phyloP scores from a whole-genome alignment of 1,140 invertebrate species.

The Leptinotarsa texana region DNA sequence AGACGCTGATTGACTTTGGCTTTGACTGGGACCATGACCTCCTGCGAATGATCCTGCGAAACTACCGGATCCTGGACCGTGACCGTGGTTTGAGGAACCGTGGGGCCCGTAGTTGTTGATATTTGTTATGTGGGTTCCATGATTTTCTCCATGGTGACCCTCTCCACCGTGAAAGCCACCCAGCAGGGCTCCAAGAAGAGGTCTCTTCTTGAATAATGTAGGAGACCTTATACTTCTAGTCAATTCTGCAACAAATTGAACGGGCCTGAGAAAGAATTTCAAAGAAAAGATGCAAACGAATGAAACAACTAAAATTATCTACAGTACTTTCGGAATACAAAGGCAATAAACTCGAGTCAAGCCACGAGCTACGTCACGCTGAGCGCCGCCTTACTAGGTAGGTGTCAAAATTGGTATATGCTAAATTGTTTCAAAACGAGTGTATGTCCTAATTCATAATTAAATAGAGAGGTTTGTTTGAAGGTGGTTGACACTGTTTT shows the following conservation, averaged over 20 bases:
- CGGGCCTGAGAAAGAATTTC: no score
- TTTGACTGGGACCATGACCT: conserved; percentile 18
- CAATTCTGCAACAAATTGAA: conserved; percentile 1
- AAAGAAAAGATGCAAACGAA: no score
- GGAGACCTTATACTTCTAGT: conserved; percentile 9
- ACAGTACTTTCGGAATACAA: no score
- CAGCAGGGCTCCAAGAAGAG: background rate
- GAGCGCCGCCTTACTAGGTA: no score
- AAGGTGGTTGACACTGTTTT: no score
- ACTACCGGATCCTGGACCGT: conserved; percentile 2
- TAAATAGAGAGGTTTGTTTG: no score
- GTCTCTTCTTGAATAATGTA: background rate
- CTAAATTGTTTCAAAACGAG: no score
- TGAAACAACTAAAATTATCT: no score
- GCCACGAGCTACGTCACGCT: no score
- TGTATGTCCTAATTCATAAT: no score
- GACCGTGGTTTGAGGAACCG: conserved; percentile 3
- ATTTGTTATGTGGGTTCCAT: conserved; percentile 21
- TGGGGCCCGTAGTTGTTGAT: conserved; percentile 19
- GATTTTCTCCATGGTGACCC: background rate
- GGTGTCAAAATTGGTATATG: no score
- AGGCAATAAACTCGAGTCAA: no score
- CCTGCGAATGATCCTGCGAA: conserved; percentile 24
- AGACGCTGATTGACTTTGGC: conserved; percentile 20
- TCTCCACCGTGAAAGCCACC: background rate